Percentiles rank a stretch among this genome's conserved stretches.
Evolutionary conservation across 1,140 invertebrate genomes (phyloP).

Genomic region (Drosophila eugracilis): DNA sequence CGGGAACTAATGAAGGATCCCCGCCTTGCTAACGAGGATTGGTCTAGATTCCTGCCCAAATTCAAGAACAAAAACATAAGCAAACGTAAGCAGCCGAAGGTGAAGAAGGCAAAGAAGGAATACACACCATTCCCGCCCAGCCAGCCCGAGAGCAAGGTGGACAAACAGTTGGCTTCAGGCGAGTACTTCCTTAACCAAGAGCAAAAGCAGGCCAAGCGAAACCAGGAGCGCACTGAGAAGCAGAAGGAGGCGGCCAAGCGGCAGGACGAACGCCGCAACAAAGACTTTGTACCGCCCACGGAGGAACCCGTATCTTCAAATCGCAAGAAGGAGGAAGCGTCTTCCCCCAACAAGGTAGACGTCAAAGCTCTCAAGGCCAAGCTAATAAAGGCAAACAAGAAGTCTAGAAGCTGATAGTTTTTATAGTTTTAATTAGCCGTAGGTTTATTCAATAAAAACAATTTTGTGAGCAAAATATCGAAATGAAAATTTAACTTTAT

Average conservation of each 20-base stretch:
- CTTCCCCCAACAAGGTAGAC: constrained; percentile 52
- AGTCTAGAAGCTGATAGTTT: constrained; percentile 55
- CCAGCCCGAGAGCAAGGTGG: constrained; percentile 96
- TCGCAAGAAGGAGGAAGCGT: constrained; percentile 38
- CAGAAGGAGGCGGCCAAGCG: constrained; percentile 89
- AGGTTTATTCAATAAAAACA: constrained; percentile 15
- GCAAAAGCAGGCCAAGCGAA: constrained; percentile 90
- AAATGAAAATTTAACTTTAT: background rate
- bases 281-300: constrained; percentile 92
- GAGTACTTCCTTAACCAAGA: constrained; percentile 98
- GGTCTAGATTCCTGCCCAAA: constrained; percentile 98
- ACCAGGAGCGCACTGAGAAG: constrained; percentile 91
- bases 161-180: constrained; percentile 96
- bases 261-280: constrained; percentile 90
- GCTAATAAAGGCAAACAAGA: constrained; percentile 75
- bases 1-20: constrained; percentile 97
- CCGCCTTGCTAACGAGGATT: constrained; percentile 96
- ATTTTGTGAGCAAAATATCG: constrained; percentile 4
- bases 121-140: constrained; percentile 99
- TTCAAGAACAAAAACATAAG: constrained; percentile 96
- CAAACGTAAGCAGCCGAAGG: constrained; percentile 94
- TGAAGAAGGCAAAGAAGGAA: constrained; percentile 93
- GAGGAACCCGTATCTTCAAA: constrained; percentile 85
- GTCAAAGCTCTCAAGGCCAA: constrained; percentile 75
- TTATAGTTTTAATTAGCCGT: constrained; percentile 22